Evolutionary conservation across 2,888 invertebrate genomes (phyloP).

Genomic region (Tetragnatha montana): DNA sequence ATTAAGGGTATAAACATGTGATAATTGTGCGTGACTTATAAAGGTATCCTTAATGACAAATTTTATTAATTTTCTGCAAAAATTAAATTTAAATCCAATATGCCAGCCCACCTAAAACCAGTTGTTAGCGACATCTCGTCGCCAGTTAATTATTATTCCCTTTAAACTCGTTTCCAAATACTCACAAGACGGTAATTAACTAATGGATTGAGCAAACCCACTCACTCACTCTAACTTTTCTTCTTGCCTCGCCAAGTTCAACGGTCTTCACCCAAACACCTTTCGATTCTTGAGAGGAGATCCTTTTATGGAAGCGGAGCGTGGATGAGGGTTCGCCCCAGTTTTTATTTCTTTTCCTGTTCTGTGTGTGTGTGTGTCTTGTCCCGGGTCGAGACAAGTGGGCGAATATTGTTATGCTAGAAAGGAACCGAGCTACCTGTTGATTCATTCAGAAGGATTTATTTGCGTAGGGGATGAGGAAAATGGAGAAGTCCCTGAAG

Average conservation of each 20-base stretch:
- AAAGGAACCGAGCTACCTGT: conserved; percentile 5
- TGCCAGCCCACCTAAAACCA: no score
- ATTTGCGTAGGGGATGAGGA: not conserved
- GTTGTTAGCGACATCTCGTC: no score
- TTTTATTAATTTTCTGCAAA: no score
- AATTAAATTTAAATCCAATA: no score
- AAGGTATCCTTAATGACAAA: no score
- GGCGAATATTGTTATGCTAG: not conserved
- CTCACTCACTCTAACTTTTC: not conserved
- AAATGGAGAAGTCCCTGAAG: no score
- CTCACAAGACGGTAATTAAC: conserved; percentile 1
- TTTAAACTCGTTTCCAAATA: not conserved
- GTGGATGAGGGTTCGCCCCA: conserved; percentile 29
- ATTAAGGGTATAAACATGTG: no score
- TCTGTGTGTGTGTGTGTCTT: no score
- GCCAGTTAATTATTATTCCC: no score
- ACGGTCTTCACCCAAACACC: conserved; percentile 4
- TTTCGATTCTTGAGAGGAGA: not conserved
- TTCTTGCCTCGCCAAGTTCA: conserved; percentile 21
- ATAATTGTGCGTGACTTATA: no score
- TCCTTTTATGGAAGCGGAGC: conserved; percentile 45
- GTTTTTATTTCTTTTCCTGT: not conserved
- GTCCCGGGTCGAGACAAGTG: conserved; percentile 34
- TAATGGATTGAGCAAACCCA: conserved; percentile 20
- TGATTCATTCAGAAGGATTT: not conserved